Conservation (phyloP, 2,888 invertebrate species). For the Lacanobia oleracea region DNA sequence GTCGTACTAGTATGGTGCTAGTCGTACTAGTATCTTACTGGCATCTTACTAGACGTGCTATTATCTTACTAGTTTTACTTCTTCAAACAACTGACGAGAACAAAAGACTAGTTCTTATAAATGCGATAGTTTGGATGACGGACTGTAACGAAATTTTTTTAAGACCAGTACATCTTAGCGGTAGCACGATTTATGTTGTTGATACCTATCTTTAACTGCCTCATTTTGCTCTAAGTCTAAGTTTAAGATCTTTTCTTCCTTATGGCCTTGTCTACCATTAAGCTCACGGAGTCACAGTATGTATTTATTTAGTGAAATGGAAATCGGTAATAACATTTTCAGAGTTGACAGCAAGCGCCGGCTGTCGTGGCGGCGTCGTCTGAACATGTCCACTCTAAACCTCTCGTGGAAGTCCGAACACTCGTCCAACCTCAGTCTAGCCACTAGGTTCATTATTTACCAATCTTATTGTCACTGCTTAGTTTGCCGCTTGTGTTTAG, state of each 20-base stretch:
- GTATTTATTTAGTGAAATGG: neutral
- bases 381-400: constrained; percentile 68
- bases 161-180: too few relatives aligned
- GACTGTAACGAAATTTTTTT: too few relatives aligned
- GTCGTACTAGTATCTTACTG: too few relatives aligned
- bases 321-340: constrained; percentile 33
- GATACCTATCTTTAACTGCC: neutral
- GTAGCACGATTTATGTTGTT: too few relatives aligned
- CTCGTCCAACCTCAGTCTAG: constrained; percentile 74
- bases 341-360: constrained; percentile 61
- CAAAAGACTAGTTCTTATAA: too few relatives aligned
- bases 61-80: too few relatives aligned
- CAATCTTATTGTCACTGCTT: constrained; percentile 37
- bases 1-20: too few relatives aligned
- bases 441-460: constrained; percentile 71
- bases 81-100: too few relatives aligned
- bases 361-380: constrained; percentile 76
- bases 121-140: too few relatives aligned
- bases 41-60: too few relatives aligned
- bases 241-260: neutral
- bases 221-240: neutral
- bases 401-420: constrained; percentile 67
- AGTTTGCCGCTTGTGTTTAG: constrained; percentile 45
- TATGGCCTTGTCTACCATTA: neutral
- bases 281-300: neutral